Conservation (phyloP, 2,113 vertebrate genomes). For the Nibea albiflora region DNA sequence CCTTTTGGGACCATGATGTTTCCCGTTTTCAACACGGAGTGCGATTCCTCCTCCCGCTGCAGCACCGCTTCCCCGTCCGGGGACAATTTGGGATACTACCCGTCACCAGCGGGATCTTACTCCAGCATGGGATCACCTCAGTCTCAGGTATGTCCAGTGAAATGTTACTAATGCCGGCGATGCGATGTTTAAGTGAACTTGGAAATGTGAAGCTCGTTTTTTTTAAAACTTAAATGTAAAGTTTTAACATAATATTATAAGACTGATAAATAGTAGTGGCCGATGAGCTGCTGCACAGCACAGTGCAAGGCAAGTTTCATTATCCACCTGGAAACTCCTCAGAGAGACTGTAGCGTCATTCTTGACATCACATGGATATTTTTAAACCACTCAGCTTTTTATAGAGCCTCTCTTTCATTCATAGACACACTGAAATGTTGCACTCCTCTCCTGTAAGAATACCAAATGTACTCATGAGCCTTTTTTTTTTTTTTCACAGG, state of each 20-base stretch:
- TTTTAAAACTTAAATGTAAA: not conserved
- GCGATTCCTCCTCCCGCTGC: constrained; percentile 95
- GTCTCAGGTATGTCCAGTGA: constrained; percentile 87
- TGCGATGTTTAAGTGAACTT: not conserved
- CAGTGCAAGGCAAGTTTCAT: constrained; percentile 43
- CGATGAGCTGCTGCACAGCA: constrained; percentile 33
- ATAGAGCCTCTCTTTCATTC: constrained; percentile 65
- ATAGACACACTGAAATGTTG: constrained; percentile 42
- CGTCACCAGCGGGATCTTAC: constrained; percentile 90
- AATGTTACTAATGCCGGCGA: not conserved
- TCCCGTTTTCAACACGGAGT: constrained; percentile 89
- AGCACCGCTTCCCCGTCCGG: constrained; percentile 93
- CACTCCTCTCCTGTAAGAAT: constrained; percentile 29
- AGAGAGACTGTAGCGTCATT: constrained; percentile 88
- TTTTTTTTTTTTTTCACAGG: constrained; percentile 79
- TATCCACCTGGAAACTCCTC: constrained; percentile 89
- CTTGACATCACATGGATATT: constrained; percentile 90
- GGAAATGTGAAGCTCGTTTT: not conserved
- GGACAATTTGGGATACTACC: constrained; percentile 89
- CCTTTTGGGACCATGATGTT: constrained; percentile 86
- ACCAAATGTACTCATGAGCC: constrained; percentile 48
- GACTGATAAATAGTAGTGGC: not conserved
- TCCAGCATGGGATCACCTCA: constrained; percentile 91
- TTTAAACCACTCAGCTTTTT: constrained; percentile 83
- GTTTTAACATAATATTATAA: not conserved